Conservation (phyloP, 2,888 invertebrate species). For the Yponomeuta sedellus region DNA sequence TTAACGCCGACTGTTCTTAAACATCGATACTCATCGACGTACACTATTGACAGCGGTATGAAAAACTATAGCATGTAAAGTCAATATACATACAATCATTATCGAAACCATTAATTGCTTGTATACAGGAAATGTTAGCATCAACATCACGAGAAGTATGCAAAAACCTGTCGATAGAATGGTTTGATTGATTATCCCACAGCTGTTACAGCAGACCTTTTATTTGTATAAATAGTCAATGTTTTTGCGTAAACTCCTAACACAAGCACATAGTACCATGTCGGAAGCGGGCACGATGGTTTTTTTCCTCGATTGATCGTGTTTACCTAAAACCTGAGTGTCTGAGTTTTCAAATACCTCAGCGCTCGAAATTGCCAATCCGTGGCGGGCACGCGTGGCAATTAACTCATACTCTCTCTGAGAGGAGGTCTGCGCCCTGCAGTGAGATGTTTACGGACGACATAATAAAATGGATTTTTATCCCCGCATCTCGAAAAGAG, state of each 20-base stretch:
- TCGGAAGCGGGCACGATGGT: conserved; percentile 52
- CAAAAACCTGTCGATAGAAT: conserved; percentile 45
- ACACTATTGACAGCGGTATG: neutral
- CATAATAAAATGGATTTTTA: too few relatives aligned
- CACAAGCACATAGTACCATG: conserved; percentile 51
- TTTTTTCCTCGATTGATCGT: conserved; percentile 56
- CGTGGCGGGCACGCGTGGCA: too few relatives aligned
- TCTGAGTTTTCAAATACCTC: too few relatives aligned
- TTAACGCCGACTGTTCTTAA: too few relatives aligned
- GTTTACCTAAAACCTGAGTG: too few relatives aligned
- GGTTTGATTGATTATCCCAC: conserved; percentile 42
- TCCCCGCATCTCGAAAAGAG: too few relatives aligned
- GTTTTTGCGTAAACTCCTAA: conserved; percentile 44
- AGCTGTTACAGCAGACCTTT: conserved; percentile 47
- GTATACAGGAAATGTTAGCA: conserved; percentile 40
- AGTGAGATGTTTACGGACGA: too few relatives aligned
- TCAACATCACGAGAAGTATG: conserved; percentile 46
- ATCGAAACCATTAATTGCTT: conserved; percentile 2
- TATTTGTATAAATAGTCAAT: conserved; percentile 37
- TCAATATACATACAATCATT: neutral
- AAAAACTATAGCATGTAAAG: neutral
- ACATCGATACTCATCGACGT: too few relatives aligned
- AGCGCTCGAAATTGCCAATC: too few relatives aligned
- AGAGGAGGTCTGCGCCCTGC: too few relatives aligned
- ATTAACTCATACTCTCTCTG: too few relatives aligned